Conservation (phyloP, 2,113 vertebrate species). For the Salvelinus fontinalis region DNA sequence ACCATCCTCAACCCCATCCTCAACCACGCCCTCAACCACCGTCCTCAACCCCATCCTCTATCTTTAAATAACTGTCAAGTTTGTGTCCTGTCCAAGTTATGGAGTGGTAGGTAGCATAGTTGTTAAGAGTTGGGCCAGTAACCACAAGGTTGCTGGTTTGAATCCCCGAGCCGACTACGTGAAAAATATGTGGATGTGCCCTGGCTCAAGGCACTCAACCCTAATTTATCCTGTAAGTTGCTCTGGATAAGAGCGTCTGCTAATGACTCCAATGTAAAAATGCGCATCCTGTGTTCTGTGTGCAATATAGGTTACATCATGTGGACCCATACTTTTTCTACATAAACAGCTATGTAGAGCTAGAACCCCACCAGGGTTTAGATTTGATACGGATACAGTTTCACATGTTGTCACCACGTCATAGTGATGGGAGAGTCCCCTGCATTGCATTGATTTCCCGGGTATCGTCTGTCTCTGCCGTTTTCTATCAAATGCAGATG, state of each 20-base stretch:
- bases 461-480: conserved; percentile 47
- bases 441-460: conserved; percentile 54
- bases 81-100: background rate
- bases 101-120: too few species aligned
- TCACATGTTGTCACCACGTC: conserved; percentile 29
- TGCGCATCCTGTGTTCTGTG: conserved; percentile 6
- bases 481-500: conserved; percentile 62
- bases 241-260: too few species aligned
- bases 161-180: too few species aligned
- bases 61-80: conserved; percentile 22
- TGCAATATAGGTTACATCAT: conserved; percentile 17
- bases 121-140: too few species aligned
- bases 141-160: too few species aligned
- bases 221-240: too few species aligned
- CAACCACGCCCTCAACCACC: background rate
- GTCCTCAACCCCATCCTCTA: too few species aligned
- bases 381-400: conserved; percentile 41
- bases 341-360: conserved; percentile 39
- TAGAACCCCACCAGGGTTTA: too few species aligned
- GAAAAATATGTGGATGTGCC: too few species aligned
- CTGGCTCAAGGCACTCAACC: too few species aligned
- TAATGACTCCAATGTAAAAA: too few species aligned
- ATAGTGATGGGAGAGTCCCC: conserved; percentile 32
- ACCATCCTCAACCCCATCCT: too few species aligned
- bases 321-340: conserved; percentile 18